Conservation (phyloP, 2,888 invertebrate species). For the Cryptops parisi region DNA sequence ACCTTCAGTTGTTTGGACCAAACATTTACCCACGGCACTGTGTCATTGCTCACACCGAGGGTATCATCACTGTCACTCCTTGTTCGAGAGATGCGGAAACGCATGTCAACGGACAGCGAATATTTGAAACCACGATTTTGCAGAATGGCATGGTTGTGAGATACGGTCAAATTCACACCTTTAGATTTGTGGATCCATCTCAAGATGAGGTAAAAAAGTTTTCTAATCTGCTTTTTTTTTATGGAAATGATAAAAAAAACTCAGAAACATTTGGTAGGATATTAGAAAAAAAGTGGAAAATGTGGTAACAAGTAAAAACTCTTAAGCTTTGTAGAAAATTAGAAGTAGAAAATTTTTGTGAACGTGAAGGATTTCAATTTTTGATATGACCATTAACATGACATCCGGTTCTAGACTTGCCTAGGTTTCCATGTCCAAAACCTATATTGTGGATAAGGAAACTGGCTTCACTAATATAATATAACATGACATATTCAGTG, state of each 20-base stretch:
- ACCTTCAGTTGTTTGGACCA: constrained; percentile 53
- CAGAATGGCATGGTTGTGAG: constrained; percentile 41
- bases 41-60: constrained; percentile 77
- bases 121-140: constrained; percentile 81
- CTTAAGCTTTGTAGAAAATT: no score
- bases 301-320: no score
- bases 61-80: constrained; percentile 86
- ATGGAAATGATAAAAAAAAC: no score
- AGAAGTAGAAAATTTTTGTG: no score
- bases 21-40: constrained; percentile 90
- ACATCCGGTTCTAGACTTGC: no score
- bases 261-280: neutral
- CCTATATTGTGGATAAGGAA: no score
- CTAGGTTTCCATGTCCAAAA: no score
- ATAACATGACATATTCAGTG: no score
- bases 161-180: constrained; percentile 38
- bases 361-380: no score
- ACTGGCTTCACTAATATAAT: no score
- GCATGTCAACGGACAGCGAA: constrained; percentile 83
- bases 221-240: neutral
- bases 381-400: no score
- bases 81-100: constrained; percentile 85
- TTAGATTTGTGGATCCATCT: constrained; percentile 37
- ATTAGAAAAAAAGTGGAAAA: neutral
- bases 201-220: constrained; percentile 25